phyloP scores from a whole-genome alignment of 2,888 invertebrate species.

The Nomada fabriciana region DNA sequence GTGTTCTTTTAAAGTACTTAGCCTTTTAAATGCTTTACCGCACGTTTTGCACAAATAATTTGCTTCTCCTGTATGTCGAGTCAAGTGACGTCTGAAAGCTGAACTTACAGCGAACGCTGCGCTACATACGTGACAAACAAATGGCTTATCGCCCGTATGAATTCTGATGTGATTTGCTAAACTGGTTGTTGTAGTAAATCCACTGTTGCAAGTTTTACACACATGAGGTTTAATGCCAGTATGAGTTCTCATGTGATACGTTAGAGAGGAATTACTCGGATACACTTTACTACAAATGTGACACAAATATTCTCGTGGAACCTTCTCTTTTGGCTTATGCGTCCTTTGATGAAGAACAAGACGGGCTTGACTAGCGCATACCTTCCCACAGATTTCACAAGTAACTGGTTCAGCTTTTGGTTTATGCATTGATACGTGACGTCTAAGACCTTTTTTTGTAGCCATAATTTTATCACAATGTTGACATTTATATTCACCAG shows the following conservation, averaged over 20 bases:
- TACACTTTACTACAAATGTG: constrained; percentile 84
- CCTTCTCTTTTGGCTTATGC: constrained; percentile 82
- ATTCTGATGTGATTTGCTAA: constrained; percentile 83
- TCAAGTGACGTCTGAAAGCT: constrained; percentile 81
- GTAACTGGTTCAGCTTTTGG: constrained; percentile 82
- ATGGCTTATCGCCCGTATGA: constrained; percentile 83
- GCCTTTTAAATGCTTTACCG: constrained; percentile 82
- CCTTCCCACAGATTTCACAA: constrained; percentile 82
- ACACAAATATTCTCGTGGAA: constrained; percentile 82
- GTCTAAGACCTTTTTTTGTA: constrained; percentile 82
- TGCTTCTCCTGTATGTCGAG: constrained; percentile 83
- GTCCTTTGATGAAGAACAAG: constrained; percentile 81
- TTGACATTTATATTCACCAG: constrained; percentile 82
- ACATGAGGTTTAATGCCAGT: constrained; percentile 83
- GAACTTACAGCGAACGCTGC: constrained; percentile 84
- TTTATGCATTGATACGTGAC: constrained; percentile 83
- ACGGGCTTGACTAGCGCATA: constrained; percentile 82
- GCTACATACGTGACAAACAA: constrained; percentile 83
- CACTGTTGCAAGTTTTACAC: constrained; percentile 83
- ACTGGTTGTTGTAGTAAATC: constrained; percentile 83
- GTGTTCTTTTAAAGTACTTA: constrained; percentile 83
- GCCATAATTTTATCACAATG: constrained; percentile 83
- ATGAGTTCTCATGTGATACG: constrained; percentile 83
- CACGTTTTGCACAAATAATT: constrained; percentile 83
- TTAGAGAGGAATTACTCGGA: constrained; percentile 83